These are phyloP conservation scores for Nebria ingens DNA, from an alignment of 1,140 invertebrate species.

Conservation along the genomic window DNA sequence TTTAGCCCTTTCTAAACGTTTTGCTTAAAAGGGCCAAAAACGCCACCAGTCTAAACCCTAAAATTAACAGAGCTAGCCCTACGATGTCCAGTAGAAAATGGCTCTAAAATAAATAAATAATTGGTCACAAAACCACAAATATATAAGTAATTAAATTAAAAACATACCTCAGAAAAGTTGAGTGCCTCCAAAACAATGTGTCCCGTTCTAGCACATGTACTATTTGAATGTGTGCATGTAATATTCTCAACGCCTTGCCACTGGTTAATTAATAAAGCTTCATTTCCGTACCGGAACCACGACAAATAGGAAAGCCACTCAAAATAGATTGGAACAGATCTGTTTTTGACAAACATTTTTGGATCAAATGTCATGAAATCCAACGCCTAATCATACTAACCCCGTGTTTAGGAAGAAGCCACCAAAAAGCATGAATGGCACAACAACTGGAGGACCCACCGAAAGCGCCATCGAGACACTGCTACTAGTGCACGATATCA, in stretches of 20 bases:
- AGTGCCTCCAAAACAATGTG: constrained; percentile 65
- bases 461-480: constrained; percentile 77
- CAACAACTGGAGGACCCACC: constrained; percentile 79
- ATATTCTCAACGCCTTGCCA: constrained; percentile 70
- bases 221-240: constrained; percentile 56
- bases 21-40: constrained; percentile 60
- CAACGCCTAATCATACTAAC: constrained; percentile 38
- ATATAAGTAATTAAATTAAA: background rate
- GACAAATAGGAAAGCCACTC: constrained; percentile 87
- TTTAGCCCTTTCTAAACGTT: constrained; percentile 35
- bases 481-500: constrained; percentile 76
- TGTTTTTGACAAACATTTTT: constrained; percentile 28
- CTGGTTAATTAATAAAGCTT: constrained; percentile 88
- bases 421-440: constrained; percentile 88
- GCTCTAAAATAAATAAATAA: constrained; percentile 40
- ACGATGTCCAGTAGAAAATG: constrained; percentile 61
- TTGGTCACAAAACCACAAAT: background rate
- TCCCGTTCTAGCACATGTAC: constrained; percentile 64
- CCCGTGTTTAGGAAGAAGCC: constrained; percentile 90
- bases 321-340: constrained; percentile 79
- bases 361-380: too few relatives aligned
- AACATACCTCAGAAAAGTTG: constrained; percentile 59
- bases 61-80: constrained; percentile 56
- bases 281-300: constrained; percentile 92
- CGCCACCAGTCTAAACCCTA: constrained; percentile 66